Evolutionary conservation across 92 coral and sea anemone genomes (phyloP).

Genomic region (Porites lobata): DNA sequence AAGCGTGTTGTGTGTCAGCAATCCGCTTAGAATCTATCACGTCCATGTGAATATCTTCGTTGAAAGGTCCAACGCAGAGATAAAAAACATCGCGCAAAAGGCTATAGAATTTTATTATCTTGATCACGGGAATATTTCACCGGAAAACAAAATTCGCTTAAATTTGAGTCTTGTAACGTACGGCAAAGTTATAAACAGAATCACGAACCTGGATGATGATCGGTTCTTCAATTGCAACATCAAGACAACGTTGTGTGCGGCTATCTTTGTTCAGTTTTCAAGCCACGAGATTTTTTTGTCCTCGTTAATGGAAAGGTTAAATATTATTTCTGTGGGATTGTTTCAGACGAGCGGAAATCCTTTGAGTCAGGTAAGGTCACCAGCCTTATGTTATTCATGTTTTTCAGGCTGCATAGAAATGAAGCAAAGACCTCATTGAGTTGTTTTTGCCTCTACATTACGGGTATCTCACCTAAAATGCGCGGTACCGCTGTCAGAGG

Average conservation of each 20-base stretch:
- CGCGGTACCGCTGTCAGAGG: too few relatives aligned
- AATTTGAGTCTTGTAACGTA: not conserved
- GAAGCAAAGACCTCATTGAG: too few relatives aligned
- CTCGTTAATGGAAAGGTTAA: conserved; percentile 18
- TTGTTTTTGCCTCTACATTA: too few relatives aligned
- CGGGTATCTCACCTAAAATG: too few relatives aligned
- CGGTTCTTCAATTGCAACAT: not conserved
- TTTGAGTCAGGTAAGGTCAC: conserved; percentile 11
- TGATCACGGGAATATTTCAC: not conserved
- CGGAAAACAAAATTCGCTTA: not conserved
- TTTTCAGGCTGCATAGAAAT: too few relatives aligned
- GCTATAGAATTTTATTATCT: not conserved
- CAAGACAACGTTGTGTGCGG: not conserved
- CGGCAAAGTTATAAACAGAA: not conserved
- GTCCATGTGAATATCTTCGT: not conserved
- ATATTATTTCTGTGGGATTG: conserved; percentile 10
- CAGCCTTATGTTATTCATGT: not conserved
- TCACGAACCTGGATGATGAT: not conserved
- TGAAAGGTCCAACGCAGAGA: not conserved
- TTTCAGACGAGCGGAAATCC: conserved; percentile 13
- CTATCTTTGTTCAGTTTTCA: conserved; percentile 8
- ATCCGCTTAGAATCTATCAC: not conserved
- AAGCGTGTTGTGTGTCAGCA: not conserved
- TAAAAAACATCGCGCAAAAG: not conserved
- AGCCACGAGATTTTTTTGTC: conserved; percentile 9